Evolutionary conservation across 2,888 invertebrate genomes (phyloP).

Genomic region (Aphodius granarius): DNA sequence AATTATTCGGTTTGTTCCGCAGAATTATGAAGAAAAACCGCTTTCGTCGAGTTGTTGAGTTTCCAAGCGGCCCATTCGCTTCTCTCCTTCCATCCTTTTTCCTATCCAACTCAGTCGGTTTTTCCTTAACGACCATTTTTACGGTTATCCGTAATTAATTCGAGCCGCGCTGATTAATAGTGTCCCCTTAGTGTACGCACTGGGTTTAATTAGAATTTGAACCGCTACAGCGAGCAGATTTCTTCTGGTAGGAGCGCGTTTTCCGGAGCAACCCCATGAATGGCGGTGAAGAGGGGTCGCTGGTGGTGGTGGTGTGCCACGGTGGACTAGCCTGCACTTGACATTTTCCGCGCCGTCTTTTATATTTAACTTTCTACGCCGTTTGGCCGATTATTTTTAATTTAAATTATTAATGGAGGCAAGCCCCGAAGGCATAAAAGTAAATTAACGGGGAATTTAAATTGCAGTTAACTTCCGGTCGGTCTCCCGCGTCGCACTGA

Average conservation of each 20-base stretch:
- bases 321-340: constrained; percentile 20
- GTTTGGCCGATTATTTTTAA: constrained; percentile 11
- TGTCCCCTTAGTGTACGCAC: constrained; percentile 14
- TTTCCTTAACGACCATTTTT: constrained; percentile 1
- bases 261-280: too few relatives aligned
- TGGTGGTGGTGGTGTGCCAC: neutral
- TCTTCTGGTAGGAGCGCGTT: constrained; percentile 4
- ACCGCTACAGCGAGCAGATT: constrained; percentile 14
- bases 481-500: neutral
- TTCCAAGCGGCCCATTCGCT: neutral
- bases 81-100: neutral
- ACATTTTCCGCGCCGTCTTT: constrained; percentile 23
- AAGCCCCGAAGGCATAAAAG: neutral
- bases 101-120: neutral
- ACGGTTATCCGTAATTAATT: constrained; percentile 11
- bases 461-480: neutral
- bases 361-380: constrained; percentile 25
- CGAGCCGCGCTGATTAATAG: constrained; percentile 18
- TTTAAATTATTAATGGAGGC: constrained; percentile 13
- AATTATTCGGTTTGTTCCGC: neutral
- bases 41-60: neutral
- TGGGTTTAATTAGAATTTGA: constrained; percentile 25
- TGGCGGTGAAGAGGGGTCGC: neutral
- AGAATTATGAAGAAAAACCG: neutral
- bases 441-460: neutral